Base-by-base conservation (phyloP, 2,113 vertebrate genomes). In the Numenius arquata region DNA sequence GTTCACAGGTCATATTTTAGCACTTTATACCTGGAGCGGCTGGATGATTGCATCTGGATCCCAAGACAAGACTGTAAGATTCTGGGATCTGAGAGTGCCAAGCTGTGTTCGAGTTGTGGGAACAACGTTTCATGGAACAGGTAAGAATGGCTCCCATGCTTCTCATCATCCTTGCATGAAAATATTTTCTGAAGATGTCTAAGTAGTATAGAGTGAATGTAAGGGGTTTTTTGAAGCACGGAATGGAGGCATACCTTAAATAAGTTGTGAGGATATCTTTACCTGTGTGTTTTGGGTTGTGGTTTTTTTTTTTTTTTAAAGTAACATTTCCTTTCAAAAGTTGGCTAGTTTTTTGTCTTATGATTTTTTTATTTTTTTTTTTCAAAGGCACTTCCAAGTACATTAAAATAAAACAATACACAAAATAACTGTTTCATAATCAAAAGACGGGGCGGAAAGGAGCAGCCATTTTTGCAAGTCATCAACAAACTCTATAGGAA, bases 31-130 rank as follows among this genome's bases (percentile, higher is more conserved):
- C 0, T 99, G 99, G 99, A 99, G 99, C 14, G 99, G 99, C 84
- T 99, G 99, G 99, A 99, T 99, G 99, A 99, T 99, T 71, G 99
- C 99, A 18, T 99, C 99, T 11, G 99, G 99, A 81, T 99, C 99
- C 43, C 99, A 99, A 96, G 99, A 99, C 97, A 99, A 99, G 96
- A 99, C 99, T 3, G 99, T 99, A 90, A 98, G 99, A 73, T 99
- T 99, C 96, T 99, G 99, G 99, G 99, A 99, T 97, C 97, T 99
- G 87, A 98, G 99, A 89, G 99, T 99, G 73, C 99, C 99, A 84
- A 99, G 99, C 97, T 99, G 99, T 94, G 99, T 99, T 92, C 98
- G 99, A 91, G 99, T 99, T 38, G 99, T 99, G 93, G 99, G 99
- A 83, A 99, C 99, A 36, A 99, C 99, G 3, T 99, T 99, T 97